A percentile compares a stretch with the other conserved stretches of the same genome.
phyloP scores from a whole-genome alignment of 2,888 invertebrate genomes.

The Hylaea fasciaria region DNA sequence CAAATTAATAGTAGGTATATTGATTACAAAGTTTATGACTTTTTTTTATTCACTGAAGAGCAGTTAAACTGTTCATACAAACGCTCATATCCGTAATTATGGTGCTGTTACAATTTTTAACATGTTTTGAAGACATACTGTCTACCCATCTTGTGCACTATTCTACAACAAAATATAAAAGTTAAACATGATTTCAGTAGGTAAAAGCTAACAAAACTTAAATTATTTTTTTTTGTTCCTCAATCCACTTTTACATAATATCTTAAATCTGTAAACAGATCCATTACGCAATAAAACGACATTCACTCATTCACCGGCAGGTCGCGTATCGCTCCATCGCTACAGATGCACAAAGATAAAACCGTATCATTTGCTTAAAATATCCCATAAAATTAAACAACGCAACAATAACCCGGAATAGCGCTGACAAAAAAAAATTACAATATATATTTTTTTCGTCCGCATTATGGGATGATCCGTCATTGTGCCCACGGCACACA shows the following conservation, averaged over 20 bases:
- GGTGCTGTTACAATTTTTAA: too few species aligned
- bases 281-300: constrained; percentile 44
- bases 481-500: constrained; percentile 73
- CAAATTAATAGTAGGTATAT: too few species aligned
- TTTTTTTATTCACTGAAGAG: too few species aligned
- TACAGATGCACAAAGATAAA: constrained; percentile 71
- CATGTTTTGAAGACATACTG: too few species aligned
- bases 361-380: constrained; percentile 84
- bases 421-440: constrained; percentile 70
- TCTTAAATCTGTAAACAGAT: constrained; percentile 44
- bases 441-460: constrained; percentile 68
- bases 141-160: too few species aligned
- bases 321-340: constrained; percentile 57
- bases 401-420: constrained; percentile 76
- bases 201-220: too few species aligned
- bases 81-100: too few species aligned
- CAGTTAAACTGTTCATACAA: too few species aligned
- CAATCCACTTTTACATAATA: constrained; percentile 22
- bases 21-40: too few species aligned
- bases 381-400: constrained; percentile 81
- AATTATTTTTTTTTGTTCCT: too few species aligned
- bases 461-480: constrained; percentile 82
- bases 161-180: too few species aligned
- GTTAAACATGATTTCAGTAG: too few species aligned
- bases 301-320: constrained; percentile 48